Evolutionary conservation across 1,140 invertebrate species (phyloP), one percentile per base, ranked within the genome.

Genomic region (Drosophila varians): DNA sequence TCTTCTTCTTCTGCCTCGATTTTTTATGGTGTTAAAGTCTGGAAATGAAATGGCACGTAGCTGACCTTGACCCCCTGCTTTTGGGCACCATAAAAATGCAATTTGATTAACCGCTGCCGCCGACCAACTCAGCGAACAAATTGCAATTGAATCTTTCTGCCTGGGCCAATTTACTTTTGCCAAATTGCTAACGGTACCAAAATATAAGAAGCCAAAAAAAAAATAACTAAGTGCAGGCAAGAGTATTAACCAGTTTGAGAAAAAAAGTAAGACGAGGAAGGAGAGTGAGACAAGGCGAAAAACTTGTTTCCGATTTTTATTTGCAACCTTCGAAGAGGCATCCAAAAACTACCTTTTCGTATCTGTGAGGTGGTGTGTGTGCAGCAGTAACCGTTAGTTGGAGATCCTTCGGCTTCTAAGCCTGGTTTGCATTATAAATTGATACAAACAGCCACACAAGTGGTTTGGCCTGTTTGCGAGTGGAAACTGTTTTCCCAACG

Each of bases 31-130:
- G 16, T 61, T 75, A 62, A 72, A 48, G 51, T 74, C 43, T 61
- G 73, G 61, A 86, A 86, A 80, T 87, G 55, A 86, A 86, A 77
- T 87, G 77, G 77, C 82, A 87, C 82, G 82, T 87, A 74, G 74
- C 83, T 86, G 82, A 86, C 82, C 82, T 86, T 86, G 82, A 86
- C 82, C 82, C 51, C 58, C 26, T 66, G 64, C 38, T 60, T 66
- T 42, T 64, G 36, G 38, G 42, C 40, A 54, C 72, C 84, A 87
- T 87, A 86, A 86, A 77, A 82, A 74, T 82, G 73, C 77, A 87
- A 87, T 86, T 80, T 79, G 73, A 68, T 62, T 61, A 68, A 53
- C 28, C 11, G 23, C 23, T 19, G 38, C 26, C 23, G 62, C 23
- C 9, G 21, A 4, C 21, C 4, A 4, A 2, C 21, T 21, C 62